Percentiles rank a stretch among this genome's conserved stretches.
phyloP scores from a whole-genome alignment of 2,113 vertebrate species.

The Phasianus colchicus region DNA sequence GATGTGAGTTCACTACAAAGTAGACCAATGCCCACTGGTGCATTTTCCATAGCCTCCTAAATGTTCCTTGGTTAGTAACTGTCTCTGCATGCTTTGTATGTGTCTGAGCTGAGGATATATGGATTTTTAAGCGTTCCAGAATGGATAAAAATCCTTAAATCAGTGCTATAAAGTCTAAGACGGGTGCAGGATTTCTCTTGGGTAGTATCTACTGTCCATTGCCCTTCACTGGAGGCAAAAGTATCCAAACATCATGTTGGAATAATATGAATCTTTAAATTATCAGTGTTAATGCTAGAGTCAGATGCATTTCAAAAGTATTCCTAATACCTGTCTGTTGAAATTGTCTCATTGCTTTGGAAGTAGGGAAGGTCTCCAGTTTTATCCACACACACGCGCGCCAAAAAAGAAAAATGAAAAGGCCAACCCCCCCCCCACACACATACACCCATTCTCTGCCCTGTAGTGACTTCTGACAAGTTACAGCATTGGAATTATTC shows the following conservation, averaged over 20 bases:
- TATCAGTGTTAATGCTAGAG: conserved; percentile 50
- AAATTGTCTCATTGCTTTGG: conserved; percentile 64
- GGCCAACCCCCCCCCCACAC: not conserved
- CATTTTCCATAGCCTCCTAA: conserved; percentile 22
- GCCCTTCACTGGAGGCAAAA: conserved; percentile 21
- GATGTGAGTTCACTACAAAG: not conserved
- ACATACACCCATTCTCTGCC: not conserved
- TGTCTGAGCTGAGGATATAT: conserved; percentile 40
- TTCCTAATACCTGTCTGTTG: conserved; percentile 36
- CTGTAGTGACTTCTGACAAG: not conserved
- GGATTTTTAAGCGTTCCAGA: not conserved
- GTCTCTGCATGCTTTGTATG: conserved; percentile 54
- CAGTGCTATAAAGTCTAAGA: conserved; percentile 19
- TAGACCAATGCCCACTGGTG: not conserved
- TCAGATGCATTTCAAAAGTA: conserved; percentile 58
- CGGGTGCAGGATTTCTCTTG: not conserved
- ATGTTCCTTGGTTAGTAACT: conserved; percentile 28
- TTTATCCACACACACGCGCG: not conserved
- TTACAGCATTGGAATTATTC: conserved; percentile 19
- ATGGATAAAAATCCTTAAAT: not conserved
- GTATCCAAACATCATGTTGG: not conserved
- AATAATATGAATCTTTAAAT: conserved; percentile 53
- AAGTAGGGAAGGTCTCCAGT: conserved; percentile 54
- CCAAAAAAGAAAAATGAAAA: not conserved
- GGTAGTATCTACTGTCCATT: not conserved